Evolutionary conservation across 2,797 vertebrate genomes (phyloP), one percentile per base, ranked within the genome.

Genomic region (Natrix natrix): DNA sequence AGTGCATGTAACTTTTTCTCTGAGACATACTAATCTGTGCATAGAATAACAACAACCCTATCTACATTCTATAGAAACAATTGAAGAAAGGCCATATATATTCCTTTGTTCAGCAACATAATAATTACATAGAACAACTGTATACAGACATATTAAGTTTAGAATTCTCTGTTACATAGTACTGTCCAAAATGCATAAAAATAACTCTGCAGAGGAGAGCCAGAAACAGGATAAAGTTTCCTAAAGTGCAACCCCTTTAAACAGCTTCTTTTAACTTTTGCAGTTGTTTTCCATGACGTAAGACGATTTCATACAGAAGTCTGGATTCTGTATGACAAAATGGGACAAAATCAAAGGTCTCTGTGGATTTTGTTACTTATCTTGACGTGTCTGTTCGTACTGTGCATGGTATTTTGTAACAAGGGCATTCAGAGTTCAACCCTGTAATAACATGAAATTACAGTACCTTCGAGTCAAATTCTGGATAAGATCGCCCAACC

Each of bases 401-500:
- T 60, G 12, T 43, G 37, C 60, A 59, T n/a, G 37, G 3, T 52
- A 13, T 56, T 86, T 91, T 52, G 61, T 92, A 93, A 56, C 28
- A 60, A 10, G 43, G 8, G 13, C n/a, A 37, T 63, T 7, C 8
- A 5, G 78, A 16, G 10, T 92, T 89, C 59, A 93, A 89, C 52
- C 28, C 37, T 48, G 14, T 2, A 54, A 86, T 20, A 11, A 0
- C 26, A 37, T 88, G 74, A 11, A 66, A 66, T 0, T 60, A 37
- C 63, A 94, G 8, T 97, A 99, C 98, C 98, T 96, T 89, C 24
- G 97, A 96, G 90, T 97, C 96, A 93, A 97, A 69, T 86, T 96
- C 93, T 93, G 98, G 99, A 92, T 97, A 96, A 61, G 95, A 97
- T 59, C 98, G 96, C 17, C 98, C 98, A 22, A 55, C 95, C 78